A percentile compares a stretch with the other conserved stretches of the same genome.
These are phyloP conservation scores for Mungos mungo DNA, from an alignment of 2,113 vertebrate species.

Conservation along the genomic window DNA sequence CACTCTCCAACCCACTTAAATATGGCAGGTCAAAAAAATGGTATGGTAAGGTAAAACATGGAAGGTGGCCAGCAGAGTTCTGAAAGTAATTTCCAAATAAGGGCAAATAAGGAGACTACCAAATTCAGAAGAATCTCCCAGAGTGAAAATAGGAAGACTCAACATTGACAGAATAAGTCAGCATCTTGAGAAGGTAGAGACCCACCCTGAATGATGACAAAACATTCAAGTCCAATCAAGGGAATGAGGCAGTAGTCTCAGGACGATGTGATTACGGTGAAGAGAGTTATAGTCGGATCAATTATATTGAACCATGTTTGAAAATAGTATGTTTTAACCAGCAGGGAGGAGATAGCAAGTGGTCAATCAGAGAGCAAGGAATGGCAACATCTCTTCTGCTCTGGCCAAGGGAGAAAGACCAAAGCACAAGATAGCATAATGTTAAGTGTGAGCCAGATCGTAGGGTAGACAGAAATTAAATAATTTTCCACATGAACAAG, in stretches of 20 bases:
- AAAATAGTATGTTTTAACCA: conserved; percentile 39
- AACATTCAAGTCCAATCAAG: neutral
- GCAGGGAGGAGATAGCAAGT: neutral
- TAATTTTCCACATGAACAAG: neutral
- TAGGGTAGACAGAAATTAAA: neutral
- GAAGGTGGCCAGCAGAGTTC: neutral
- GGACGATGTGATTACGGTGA: neutral
- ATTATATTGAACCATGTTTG: conserved; percentile 9
- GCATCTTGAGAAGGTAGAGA: neutral
- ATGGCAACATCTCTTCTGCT: neutral
- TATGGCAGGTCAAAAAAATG: neutral
- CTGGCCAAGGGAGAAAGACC: neutral
- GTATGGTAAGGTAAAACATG: neutral
- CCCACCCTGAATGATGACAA: neutral
- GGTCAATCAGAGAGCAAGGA: neutral
- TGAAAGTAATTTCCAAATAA: neutral
- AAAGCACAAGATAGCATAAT: neutral
- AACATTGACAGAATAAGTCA: neutral
- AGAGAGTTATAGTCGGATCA: conserved; percentile 9
- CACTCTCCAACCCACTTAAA: neutral
- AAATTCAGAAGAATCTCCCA: neutral
- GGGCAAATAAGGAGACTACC: neutral
- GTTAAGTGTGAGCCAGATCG: neutral
- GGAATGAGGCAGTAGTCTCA: neutral
- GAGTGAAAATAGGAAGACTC: neutral